Base-by-base conservation (phyloP, 1,140 invertebrate genomes). In the Microplitis mediator region DNA sequence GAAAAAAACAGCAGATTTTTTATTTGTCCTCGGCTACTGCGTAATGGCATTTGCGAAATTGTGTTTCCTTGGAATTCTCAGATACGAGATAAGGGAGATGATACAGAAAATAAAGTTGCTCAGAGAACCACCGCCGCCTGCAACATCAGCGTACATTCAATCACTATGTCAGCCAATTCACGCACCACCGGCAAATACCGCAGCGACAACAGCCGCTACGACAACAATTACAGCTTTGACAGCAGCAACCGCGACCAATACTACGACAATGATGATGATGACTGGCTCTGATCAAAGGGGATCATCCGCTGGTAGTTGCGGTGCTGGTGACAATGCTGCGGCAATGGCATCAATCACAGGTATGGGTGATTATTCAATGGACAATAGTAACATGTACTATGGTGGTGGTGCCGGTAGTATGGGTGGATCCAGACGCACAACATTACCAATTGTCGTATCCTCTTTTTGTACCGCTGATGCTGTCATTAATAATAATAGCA, bases 11-110 rank as follows among this genome's bases (percentile, higher is more conserved):
- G 93, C 93, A 5, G 94, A 95, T 78, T 87, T 94, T 34, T 89
- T 96, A 6, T 95, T 95, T 78, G 93, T 97, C 16, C 84, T 96
- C 58, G 94, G 95, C 6, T 96, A 95, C 84, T 97, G 95, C 85
- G 95, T 97, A 50, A 93, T 96, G 72, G 93, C 95, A 69, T 96
- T 96, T 86, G 89, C 95, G 60, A 97, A 97, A 86, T 88, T 96
- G 76, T 96, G 94, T 87, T 97, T 96, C 88, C 90, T 96, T 36
- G 94, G 94, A 34, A 96, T 97, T 78, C 88, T 97, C 45, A 88
- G 92, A 69, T 95, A 94, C 85, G 93, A 95, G 86, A 95, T 95
- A 77, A 89, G 92, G 64, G 95, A 95, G 81, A 95, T 95, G 95
- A 95, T 97, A 77, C 94, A 96, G 80, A 97, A 96, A 85, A 96